Percentiles rank a stretch among this genome's conserved stretches.
Evolutionary conservation across 2,797 vertebrate genomes (phyloP).

Genomic region (Hemitrygon akajei): DNA sequence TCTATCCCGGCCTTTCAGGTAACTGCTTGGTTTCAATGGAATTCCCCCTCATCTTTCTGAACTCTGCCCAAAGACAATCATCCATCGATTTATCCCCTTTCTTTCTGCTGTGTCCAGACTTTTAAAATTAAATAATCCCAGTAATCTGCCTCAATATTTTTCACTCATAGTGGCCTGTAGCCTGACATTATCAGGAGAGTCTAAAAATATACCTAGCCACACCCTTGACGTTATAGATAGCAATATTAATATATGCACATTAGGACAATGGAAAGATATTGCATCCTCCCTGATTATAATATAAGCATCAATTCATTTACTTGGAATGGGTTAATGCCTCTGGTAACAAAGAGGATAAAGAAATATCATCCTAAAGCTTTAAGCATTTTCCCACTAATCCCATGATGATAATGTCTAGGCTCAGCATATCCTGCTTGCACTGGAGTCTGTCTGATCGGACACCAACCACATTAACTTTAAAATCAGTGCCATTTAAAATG

Average conservation of each 20-base stretch:
- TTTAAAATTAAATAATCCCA: not conserved
- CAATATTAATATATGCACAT: not conserved
- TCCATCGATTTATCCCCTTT: not conserved
- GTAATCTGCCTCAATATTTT: not conserved
- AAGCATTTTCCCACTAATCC: not conserved
- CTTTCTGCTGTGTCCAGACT: not conserved
- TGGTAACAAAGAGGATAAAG: not conserved
- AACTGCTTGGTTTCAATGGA: too few species aligned
- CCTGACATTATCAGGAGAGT: not conserved
- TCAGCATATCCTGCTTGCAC: not conserved
- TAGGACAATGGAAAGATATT: not conserved
- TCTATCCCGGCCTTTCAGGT: too few species aligned
- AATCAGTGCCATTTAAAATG: slow-evolving; percentile 4
- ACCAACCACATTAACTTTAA: slow-evolving; percentile 14
- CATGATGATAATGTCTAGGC: not conserved
- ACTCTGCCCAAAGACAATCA: too few species aligned
- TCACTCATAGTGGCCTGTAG: not conserved
- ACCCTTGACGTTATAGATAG: not conserved
- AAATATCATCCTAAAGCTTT: slow-evolving; percentile 22
- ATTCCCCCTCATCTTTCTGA: too few species aligned
- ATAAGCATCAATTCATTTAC: not conserved
- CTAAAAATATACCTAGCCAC: not conserved
- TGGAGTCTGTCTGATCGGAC: not conserved
- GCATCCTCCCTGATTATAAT: not conserved
- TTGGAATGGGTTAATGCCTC: not conserved